A percentile compares a stretch with the other conserved stretches of the same genome.
These are phyloP conservation scores for Agrotis puta DNA, from an alignment of 2,888 invertebrate genomes.

Conservation along the genomic window DNA sequence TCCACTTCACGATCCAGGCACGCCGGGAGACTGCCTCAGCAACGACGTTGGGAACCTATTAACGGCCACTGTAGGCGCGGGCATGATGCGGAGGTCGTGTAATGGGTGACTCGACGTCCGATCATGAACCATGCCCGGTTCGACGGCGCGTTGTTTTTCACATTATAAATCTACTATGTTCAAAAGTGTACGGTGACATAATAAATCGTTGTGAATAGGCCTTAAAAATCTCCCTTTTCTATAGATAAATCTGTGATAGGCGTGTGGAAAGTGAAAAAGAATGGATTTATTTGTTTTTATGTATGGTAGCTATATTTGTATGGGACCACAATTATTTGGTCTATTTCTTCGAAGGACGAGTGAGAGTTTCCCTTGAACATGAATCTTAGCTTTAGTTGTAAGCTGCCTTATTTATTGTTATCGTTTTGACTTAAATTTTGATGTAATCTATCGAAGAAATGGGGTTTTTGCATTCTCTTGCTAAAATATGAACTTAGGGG, in stretches of 20 bases:
- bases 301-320: constrained; percentile 21
- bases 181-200: too few species aligned
- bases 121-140: too few species aligned
- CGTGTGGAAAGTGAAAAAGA: constrained; percentile 45
- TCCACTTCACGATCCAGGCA: too few species aligned
- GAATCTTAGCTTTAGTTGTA: constrained; percentile 58
- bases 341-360: constrained; percentile 28
- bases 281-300: constrained; percentile 41
- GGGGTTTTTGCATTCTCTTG: neutral
- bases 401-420: constrained; percentile 60
- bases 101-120: too few species aligned
- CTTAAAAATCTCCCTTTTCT: constrained; percentile 39
- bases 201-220: constrained; percentile 27
- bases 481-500: neutral
- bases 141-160: too few species aligned
- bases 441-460: constrained; percentile 2
- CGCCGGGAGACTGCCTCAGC: too few species aligned
- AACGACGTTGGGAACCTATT: too few species aligned
- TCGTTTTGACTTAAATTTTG: constrained; percentile 27
- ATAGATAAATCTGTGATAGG: constrained; percentile 73
- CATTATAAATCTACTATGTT: too few species aligned
- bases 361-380: constrained; percentile 31
- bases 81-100: too few species aligned
- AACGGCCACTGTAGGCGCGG: too few species aligned
- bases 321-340: constrained; percentile 49